Base-by-base conservation (phyloP, 2,797 vertebrate genomes). In the Botia kubotai region DNA sequence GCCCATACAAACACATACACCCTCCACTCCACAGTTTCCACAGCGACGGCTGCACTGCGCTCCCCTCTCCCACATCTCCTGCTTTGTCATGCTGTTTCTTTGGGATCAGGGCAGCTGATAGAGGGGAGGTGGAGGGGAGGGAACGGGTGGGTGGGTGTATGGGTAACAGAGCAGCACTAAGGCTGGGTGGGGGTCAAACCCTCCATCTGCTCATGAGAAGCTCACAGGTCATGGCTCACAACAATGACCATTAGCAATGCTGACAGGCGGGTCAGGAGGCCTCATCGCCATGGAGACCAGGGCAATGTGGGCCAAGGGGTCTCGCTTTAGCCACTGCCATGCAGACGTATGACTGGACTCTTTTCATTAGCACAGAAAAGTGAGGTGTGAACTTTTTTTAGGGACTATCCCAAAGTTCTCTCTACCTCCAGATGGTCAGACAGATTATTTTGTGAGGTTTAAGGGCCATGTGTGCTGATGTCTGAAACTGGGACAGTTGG, bases 221-320 rank as follows among this genome's bases (percentile, higher is more conserved):
- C 85, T 84, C 85, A 86, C 79, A 87, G 88, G 88, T 87, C 86
- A 87, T 33, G 81, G 73, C 68, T 73, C 82, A 84, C 83, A 87
- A 89, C 86, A 86, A 87, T 84, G 82, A 83, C 85, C 86, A 88
- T 89, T 87, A 89, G 88, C 86, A 83, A 76, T 76, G 83, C 84
- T 87, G 87, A 87, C 87, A 87, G 83, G 81, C 83, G 70, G 82
- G 82, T 78, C 79, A 77, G 69, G 78, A 86, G 83, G 73, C 83
- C 72, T 73, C 53, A 63, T 81, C 72, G n/a, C 65, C 70, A 80
- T 85, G 81, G 82, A 84, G 67, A 81, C 79, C 68, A 46, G 82
- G 78, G 63, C 74, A 75, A 79, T 43, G 7, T 79, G 68, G 66
- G 46, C 80, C n/a, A 48, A 62, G 21, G 73, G 67, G 23, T 73